These are phyloP conservation scores for Eulimnadia texana DNA, from an alignment of 1,140 invertebrate genomes.

Conservation along the genomic window DNA sequence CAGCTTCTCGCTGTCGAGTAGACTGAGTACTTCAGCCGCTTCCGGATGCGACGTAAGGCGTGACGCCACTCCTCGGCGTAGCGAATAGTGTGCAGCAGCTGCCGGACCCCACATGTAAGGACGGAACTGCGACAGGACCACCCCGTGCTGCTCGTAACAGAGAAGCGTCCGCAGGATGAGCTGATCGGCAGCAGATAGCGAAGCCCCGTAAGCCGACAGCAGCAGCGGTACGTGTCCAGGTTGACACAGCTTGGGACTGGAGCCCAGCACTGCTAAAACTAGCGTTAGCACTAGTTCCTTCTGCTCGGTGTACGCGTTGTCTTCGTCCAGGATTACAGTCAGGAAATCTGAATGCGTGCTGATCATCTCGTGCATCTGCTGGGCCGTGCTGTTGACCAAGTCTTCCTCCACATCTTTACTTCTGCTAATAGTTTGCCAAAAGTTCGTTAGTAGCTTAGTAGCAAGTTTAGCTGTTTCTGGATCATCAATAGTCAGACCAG, in stretches of 20 bases:
- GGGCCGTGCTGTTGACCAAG: not conserved
- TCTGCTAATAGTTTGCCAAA: not conserved
- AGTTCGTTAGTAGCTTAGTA: not conserved
- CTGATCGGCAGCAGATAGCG: conserved; percentile 3
- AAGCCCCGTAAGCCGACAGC: conserved; percentile 6
- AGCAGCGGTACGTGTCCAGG: conserved; percentile 5
- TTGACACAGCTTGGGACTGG: conserved; percentile 6
- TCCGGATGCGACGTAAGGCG: conserved; percentile 50
- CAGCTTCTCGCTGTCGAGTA: conserved; percentile 45
- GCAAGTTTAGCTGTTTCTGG: not conserved
- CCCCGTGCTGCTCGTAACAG: conserved; percentile 42
- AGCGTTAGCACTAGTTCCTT: conserved; percentile 5
- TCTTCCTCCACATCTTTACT: not conserved
- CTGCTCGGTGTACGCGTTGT: not conserved
- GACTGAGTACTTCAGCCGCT: conserved; percentile 49
- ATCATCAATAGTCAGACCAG: not conserved
- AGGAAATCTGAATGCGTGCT: conserved; percentile 11
- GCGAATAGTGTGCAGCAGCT: conserved; percentile 55
- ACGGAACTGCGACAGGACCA: conserved; percentile 30
- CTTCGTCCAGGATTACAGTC: conserved; percentile 11
- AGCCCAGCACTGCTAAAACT: not conserved
- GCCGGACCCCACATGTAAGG: conserved; percentile 65
- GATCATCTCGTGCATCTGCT: conserved; percentile 8
- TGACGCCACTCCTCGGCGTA: conserved; percentile 40
- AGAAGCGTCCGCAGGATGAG: conserved; percentile 34